A percentile compares a stretch with the other conserved stretches of the same genome.
phyloP scores from a whole-genome alignment of 2,113 vertebrate genomes.

The Catharus fuscescens region DNA sequence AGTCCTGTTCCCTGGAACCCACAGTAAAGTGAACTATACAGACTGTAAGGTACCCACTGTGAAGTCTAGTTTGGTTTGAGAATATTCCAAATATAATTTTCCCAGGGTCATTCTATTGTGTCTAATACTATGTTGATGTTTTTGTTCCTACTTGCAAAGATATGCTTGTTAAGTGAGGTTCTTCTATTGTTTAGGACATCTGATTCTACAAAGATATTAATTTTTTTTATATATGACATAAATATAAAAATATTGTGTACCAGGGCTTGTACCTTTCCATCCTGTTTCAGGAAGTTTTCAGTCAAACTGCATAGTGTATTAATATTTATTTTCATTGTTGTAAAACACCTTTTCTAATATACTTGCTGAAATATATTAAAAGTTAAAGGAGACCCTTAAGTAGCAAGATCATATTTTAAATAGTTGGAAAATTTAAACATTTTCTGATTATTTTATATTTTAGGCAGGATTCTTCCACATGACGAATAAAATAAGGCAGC shows the following conservation, averaged over 20 bases:
- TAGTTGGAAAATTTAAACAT: not conserved
- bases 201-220: not conserved
- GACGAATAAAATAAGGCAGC: not conserved
- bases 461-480: not conserved
- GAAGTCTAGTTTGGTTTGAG: not conserved
- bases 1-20: not conserved
- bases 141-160: not conserved
- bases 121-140: not conserved
- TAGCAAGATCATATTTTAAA: not conserved
- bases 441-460: not conserved
- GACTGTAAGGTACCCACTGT: not conserved
- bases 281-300: not conserved
- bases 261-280: not conserved
- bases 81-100: not conserved
- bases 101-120: not conserved
- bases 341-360: not conserved
- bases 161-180: not conserved
- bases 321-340: not conserved
- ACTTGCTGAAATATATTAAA: not conserved
- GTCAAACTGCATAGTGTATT: not conserved
- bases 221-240: not conserved
- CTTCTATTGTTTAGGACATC: not conserved
- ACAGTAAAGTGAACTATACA: not conserved
- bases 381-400: not conserved
- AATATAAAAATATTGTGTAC: not conserved